Base-by-base conservation (phyloP, 2,797 vertebrate species). In the Echiichthys vipera region DNA sequence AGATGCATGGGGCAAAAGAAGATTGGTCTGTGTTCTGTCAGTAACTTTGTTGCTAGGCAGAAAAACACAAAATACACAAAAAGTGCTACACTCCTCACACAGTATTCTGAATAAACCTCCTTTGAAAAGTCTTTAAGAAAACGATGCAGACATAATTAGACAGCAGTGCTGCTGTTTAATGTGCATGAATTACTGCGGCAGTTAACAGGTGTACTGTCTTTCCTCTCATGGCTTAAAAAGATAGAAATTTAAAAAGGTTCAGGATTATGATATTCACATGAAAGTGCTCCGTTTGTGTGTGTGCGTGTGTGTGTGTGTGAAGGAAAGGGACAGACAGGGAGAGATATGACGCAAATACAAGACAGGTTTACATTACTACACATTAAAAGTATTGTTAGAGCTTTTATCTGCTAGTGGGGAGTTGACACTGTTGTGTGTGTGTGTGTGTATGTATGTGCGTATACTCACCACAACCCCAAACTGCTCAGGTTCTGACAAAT, bases 401-500 rank as follows among this genome's bases (percentile, higher is more conserved):
- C 9, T 22, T 36, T 13, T 20, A 24, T 3, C 34, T 65, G n/a
- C 34, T 45, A 34, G 13, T 69, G 40, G 36, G 5, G 25, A 57
- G 64, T 17, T 46, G 15, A 46, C 24, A 55, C 14, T 3, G 9
- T 10, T 45, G 15, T 63, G 46, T 47, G 66, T 51, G n/a, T 22
- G 17, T 18, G n/a, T 50, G 27, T 20, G 29, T 37, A 18, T 27
- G 18, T 11, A 32, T 18, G 20, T 4, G 20, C 3, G 5, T 30
- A 10, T 64, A 96, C 97, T 98, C 80, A 99, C 98, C 96, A 98
- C 96, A 81, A 99, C 92, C 66, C 96, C 96, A 90, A 99, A 99
- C 88, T 99, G 98, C 81, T 99, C 98, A 0, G 98, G 97, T 80
- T 99, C 98, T 64, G 96, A 96, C 70, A 99, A 94, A 90, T 91